Conservation (phyloP, 2,113 vertebrate genomes). For the Ptyas mucosa region DNA sequence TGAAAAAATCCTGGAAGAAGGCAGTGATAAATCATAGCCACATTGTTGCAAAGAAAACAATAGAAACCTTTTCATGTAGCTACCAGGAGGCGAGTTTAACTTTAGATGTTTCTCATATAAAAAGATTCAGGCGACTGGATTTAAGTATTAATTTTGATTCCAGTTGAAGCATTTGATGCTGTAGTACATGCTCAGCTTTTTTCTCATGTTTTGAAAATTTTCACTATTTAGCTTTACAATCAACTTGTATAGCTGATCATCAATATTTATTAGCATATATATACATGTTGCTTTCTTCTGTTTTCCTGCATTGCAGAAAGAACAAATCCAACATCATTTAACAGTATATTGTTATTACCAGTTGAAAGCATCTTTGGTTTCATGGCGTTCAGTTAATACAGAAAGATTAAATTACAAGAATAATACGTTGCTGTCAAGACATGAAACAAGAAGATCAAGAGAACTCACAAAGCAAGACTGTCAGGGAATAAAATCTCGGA, state of each 20-base stretch:
- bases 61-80: neutral
- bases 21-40: neutral
- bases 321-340: neutral
- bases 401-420: neutral
- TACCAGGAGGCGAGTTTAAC: neutral
- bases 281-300: neutral
- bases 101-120: neutral
- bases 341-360: neutral
- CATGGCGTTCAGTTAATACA: neutral
- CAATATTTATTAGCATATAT: neutral
- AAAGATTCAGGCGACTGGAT: neutral
- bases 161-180: neutral
- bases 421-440: conserved; percentile 1
- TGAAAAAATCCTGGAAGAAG: neutral
- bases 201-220: neutral
- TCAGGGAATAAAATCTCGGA: neutral
- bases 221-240: neutral
- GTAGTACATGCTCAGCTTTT: neutral
- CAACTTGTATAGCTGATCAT: neutral
- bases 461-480: neutral
- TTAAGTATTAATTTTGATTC: neutral
- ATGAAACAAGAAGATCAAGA: neutral
- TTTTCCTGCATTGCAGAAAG: neutral
- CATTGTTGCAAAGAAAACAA: neutral
- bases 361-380: conserved; percentile 6